These are phyloP conservation scores for Scrobipalpa costella DNA, from an alignment of 2,888 invertebrate genomes.

Conservation along the genomic window DNA sequence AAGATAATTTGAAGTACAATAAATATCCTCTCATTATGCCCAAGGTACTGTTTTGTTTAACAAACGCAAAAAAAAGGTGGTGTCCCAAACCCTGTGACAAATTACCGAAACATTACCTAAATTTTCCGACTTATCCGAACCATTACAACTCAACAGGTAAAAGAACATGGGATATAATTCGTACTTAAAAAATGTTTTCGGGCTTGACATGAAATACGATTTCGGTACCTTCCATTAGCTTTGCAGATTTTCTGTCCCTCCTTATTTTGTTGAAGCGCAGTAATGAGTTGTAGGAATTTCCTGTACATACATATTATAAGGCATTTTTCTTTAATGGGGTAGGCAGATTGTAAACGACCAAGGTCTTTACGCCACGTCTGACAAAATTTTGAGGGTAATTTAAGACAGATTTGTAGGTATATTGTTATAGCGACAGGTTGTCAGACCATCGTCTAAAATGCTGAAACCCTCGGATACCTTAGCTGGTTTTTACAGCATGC, in stretches of 20 bases:
- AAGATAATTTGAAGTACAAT: neutral
- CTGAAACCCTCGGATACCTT: no score
- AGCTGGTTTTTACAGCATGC: no score
- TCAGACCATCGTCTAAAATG: no score
- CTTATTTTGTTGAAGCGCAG: slow-evolving; percentile 36
- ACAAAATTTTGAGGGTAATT: no score
- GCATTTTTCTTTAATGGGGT: no score
- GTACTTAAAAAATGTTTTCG: slow-evolving; percentile 35
- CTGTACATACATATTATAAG: neutral
- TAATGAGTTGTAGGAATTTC: neutral
- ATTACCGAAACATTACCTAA: slow-evolving; percentile 43
- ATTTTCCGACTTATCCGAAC: slow-evolving; percentile 43
- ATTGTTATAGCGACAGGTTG: no score
- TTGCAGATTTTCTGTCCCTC: slow-evolving; percentile 46
- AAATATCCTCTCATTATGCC: neutral
- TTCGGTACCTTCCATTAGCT: slow-evolving; percentile 40
- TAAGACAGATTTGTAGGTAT: no score
- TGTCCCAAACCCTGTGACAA: neutral
- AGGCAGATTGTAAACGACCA: no score
- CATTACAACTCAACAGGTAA: slow-evolving; percentile 62
- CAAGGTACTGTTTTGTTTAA: neutral
- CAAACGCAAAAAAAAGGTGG: neutral
- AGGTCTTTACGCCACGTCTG: no score
- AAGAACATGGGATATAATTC: slow-evolving; percentile 40
- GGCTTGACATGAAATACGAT: slow-evolving; percentile 46